Conservation (phyloP, 2,888 invertebrate genomes). For the Clostera curtula region DNA sequence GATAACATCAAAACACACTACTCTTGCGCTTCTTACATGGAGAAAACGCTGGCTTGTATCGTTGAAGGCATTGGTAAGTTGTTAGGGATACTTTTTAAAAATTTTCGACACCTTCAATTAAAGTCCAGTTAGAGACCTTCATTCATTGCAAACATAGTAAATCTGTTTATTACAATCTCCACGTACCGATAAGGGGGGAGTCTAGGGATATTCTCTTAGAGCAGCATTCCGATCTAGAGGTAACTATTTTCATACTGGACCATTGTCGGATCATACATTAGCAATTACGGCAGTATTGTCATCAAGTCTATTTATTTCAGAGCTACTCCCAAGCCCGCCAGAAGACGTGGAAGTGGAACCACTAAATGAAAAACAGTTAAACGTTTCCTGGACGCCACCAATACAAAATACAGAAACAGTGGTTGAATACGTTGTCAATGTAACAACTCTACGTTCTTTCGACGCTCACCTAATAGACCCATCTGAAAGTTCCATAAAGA, state of each 20-base stretch:
- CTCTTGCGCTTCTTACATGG: constrained; percentile 87
- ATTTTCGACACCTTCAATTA: too few species aligned
- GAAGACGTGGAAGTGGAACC: constrained; percentile 82
- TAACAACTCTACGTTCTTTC: constrained; percentile 81
- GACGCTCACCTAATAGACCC: constrained; percentile 75
- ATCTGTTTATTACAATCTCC: too few species aligned
- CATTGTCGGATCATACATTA: neutral
- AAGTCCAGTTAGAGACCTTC: too few species aligned
- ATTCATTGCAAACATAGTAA: too few species aligned
- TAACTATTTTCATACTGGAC: too few species aligned
- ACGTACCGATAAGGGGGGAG: too few species aligned
- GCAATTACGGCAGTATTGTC: neutral
- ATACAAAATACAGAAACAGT: constrained; percentile 77
- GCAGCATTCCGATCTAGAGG: too few species aligned
- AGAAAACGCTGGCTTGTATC: constrained; percentile 87
- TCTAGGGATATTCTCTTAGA: too few species aligned
- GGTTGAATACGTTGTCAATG: constrained; percentile 80
- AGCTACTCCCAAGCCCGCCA: constrained; percentile 84
- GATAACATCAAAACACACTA: constrained; percentile 89
- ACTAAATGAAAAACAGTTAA: constrained; percentile 81
- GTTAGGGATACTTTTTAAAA: too few species aligned
- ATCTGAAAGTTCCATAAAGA: constrained; percentile 51
- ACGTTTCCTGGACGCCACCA: constrained; percentile 82
- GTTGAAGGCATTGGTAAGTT: constrained; percentile 81
- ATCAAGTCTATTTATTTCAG: constrained; percentile 43